Percentiles rank a stretch among this genome's conserved stretches.
Evolutionary conservation across 1,140 invertebrate genomes (phyloP).

Genomic region (Piezodorus guildinii): DNA sequence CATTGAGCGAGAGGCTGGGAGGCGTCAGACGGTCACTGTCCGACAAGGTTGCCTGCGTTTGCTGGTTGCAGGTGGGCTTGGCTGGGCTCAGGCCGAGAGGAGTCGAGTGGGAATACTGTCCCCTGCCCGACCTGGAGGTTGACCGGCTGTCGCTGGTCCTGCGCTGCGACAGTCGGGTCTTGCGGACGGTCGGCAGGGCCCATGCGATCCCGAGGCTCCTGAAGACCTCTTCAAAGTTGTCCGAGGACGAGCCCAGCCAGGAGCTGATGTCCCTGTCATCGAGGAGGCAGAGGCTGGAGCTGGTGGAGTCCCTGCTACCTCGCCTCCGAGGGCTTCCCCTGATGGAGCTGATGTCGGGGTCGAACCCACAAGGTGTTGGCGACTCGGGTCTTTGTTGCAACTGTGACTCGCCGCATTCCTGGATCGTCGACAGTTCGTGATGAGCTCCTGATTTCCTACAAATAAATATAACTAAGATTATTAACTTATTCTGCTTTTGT

Average conservation of each 20-base stretch:
- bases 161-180: not conserved
- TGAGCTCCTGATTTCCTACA: no score
- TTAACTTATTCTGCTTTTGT: no score
- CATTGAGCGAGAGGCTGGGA: not conserved
- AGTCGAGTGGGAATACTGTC: not conserved
- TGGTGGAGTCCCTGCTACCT: not conserved
- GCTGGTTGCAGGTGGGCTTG: not conserved
- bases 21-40: not conserved
- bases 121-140: not conserved
- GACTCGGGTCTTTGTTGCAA: no score
- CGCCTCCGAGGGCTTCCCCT: not conserved
- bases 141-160: no score
- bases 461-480: no score
- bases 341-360: not conserved
- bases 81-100: not conserved
- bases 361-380: not conserved
- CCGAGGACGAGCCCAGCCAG: not conserved
- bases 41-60: not conserved
- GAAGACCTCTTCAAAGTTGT: slow-evolving; percentile 22
- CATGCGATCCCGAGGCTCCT: slow-evolving; percentile 20
- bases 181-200: slow-evolving; percentile 17
- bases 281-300: not conserved
- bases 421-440: slow-evolving; percentile 12
- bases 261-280: slow-evolving; percentile 1
- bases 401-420: not conserved